Evolutionary conservation across 1,140 invertebrate species (phyloP), one percentile per base, ranked within the genome.

Genomic region (Cydia amplana): DNA sequence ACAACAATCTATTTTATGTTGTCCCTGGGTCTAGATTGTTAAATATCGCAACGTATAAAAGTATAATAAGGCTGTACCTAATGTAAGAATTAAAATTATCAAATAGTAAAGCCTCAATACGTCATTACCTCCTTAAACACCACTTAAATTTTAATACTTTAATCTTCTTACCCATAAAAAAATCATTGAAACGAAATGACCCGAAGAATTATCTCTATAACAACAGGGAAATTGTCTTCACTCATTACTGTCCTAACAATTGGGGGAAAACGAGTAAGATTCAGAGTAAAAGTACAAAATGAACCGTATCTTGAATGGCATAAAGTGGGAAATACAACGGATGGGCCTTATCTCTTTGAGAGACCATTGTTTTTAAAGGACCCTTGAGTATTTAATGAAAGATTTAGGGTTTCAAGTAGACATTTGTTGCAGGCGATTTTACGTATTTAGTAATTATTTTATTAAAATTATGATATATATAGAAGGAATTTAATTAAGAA

Each of bases 141-240:
- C 20, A 18, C 18, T 60, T 12, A 23, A 60, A 60, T 60, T 51
- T 60, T 60, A 23, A 60, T 12, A 23, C 20, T 60, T 60, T 60
- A 60, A 23, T 60, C 55, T 60, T 60, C 55, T 60, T 18, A 20
- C 55, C 55, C 20, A 60, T 60, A 60, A 60, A 60, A 51, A 60
- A 23, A 2, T 23, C 55, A 60, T 60, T 60, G 55, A 60, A 60
- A 60, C 12, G 55, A 60, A 60, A 60, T 60, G 55, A 60, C 55
- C 55, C 55, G 20, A 60, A 23, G 51, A 60, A 60, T 60, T 60
- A 60, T 60, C 20, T 60, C 55, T 23, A 23, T 60, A 60, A 60
- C 23, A 60, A 60, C 55, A 60, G n/a, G 55, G 55, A 60, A 60
- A 60, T 60, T 20, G 55, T 60, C 55, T 60, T n/a, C 55, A 23